Evolutionary conservation across 2,113 vertebrate genomes (phyloP).

Genomic region (Monopterus albus): DNA sequence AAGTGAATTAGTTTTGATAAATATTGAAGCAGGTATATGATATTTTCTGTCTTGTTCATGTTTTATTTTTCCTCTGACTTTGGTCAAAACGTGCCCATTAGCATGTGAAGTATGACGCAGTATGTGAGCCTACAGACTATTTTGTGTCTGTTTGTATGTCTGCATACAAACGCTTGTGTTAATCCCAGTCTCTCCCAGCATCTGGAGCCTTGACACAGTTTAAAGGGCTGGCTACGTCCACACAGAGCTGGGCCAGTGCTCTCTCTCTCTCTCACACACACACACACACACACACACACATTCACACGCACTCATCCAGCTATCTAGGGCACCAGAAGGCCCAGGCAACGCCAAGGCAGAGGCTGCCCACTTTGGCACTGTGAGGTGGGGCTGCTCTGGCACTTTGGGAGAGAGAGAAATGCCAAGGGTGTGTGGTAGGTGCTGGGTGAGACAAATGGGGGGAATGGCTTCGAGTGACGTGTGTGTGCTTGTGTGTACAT

Average conservation of each 20-base stretch:
- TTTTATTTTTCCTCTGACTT: conserved; percentile 11
- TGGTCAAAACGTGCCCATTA: conserved; percentile 27
- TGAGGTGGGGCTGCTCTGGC: conserved; percentile 74
- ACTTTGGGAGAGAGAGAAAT: conserved; percentile 71
- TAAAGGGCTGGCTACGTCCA: conserved; percentile 81
- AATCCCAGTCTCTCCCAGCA: conserved; percentile 82
- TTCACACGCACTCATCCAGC: conserved; percentile 50
- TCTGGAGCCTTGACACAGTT: conserved; percentile 83
- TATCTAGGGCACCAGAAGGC: conserved; percentile 84
- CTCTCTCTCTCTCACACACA: conserved; percentile 46
- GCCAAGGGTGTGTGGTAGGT: conserved; percentile 71
- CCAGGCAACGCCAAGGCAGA: conserved; percentile 78
- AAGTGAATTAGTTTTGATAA: not conserved
- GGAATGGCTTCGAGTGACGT: conserved; percentile 10
- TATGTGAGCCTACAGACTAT: conserved; percentile 46
- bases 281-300: conserved; percentile 39
- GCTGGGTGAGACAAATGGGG: conserved; percentile 44
- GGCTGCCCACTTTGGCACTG: conserved; percentile 81
- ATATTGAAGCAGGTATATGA: not conserved
- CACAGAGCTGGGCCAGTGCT: conserved; percentile 71
- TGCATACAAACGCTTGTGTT: conserved; percentile 72
- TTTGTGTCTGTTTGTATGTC: conserved; percentile 65
- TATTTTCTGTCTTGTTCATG: not conserved
- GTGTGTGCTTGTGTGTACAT: conserved; percentile 4
- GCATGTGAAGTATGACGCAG: conserved; percentile 42